phyloP scores from a whole-genome alignment of 2,888 invertebrate species.

The Orthosia cruda region DNA sequence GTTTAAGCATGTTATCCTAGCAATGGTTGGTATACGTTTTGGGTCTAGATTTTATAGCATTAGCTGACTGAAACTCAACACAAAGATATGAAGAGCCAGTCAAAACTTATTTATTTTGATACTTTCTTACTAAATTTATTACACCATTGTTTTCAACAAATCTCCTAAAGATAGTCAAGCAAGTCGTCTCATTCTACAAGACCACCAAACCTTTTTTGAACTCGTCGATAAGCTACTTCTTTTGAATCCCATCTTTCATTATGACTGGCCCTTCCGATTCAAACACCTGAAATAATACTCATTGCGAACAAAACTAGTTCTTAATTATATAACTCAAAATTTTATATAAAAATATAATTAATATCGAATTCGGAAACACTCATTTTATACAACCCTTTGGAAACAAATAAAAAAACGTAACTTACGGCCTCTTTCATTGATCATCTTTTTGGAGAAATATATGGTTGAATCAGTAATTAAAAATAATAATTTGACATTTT shows the following conservation, averaged over 20 bases:
- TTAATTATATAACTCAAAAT: constrained; percentile 28
- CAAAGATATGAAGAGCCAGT: constrained; percentile 3
- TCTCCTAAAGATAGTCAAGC: not conserved
- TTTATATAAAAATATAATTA: constrained; percentile 56
- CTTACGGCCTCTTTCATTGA: not conserved
- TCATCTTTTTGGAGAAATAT: not conserved
- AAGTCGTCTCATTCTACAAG: not conserved
- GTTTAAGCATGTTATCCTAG: not conserved
- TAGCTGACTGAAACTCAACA: constrained; percentile 27
- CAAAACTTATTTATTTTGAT: constrained; percentile 1
- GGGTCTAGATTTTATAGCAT: not conserved
- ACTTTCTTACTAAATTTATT: not conserved
- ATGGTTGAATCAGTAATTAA: not conserved
- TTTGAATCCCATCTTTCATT: not conserved
- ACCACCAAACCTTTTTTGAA: not conserved
- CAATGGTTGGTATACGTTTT: no score
- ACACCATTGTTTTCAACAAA: not conserved
- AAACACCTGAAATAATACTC: constrained; percentile 45
- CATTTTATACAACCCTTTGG: constrained; percentile 26
- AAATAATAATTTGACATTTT: constrained; percentile 3
- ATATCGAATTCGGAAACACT: constrained; percentile 37
- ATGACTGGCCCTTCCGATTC: constrained; percentile 10
- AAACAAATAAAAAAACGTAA: constrained; percentile 3
- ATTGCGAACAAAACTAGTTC: constrained; percentile 33
- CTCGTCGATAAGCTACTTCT: not conserved